A percentile compares a stretch with the other conserved stretches of the same genome.
These are phyloP conservation scores for Bursaphelenchus mucronatus DNA, from an alignment of 1,140 invertebrate species.

Conservation along the genomic window DNA sequence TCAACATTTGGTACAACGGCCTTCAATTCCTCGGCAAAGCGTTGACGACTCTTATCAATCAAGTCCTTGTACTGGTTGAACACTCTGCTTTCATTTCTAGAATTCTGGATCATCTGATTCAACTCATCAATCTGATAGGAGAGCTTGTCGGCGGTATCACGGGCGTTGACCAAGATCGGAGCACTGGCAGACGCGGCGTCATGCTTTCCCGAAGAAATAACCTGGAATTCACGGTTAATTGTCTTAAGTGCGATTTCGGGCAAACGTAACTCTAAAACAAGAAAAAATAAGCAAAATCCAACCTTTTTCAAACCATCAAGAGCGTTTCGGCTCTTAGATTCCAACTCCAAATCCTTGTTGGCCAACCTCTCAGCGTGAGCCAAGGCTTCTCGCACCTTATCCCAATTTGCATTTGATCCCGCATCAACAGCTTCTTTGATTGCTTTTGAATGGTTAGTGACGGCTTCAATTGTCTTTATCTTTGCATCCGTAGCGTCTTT, in stretches of 20 bases:
- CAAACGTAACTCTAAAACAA: too few species aligned
- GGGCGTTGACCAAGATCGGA: conserved; percentile 48
- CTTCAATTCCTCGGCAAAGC: conserved; percentile 63
- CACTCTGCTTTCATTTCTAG: conserved; percentile 61
- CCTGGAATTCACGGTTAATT: conserved; percentile 17
- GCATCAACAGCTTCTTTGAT: conserved; percentile 53
- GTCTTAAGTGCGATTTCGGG: background rate
- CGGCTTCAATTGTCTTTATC: conserved; percentile 46
- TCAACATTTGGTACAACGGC: conserved; percentile 63
- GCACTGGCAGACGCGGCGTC: conserved; percentile 26
- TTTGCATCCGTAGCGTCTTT: conserved; percentile 47
- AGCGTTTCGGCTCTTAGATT: conserved; percentile 41
- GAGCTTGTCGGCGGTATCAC: conserved; percentile 53
- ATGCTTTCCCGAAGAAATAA: conserved; percentile 44
- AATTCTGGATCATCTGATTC: conserved; percentile 56
- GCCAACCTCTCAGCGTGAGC: conserved; percentile 33
- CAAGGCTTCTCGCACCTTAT: conserved; percentile 40
- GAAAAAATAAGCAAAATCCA: background rate
- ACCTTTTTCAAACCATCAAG: conserved; percentile 47
- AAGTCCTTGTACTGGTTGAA: conserved; percentile 63
- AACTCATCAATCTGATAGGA: conserved; percentile 50
- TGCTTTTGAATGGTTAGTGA: conserved; percentile 41
- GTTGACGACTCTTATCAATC: conserved; percentile 63
- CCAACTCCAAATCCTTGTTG: conserved; percentile 33
- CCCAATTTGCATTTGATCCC: conserved; percentile 42